Base-by-base conservation (phyloP, 2,113 vertebrate species). In the Tichodroma muraria region DNA sequence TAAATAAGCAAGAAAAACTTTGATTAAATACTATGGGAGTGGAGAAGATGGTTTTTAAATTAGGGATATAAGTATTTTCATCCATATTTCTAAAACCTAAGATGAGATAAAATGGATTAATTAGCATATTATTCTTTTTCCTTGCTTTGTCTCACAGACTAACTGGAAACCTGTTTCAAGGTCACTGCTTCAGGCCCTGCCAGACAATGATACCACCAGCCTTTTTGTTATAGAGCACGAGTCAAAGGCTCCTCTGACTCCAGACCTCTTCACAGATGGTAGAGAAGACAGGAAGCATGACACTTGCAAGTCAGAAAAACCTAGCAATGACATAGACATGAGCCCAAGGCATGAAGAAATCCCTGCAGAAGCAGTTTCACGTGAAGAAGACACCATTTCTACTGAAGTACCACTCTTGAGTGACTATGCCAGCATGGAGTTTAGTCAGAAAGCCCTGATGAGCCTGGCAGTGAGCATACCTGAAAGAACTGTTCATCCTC, bases 351-450 rank as follows among this genome's bases (percentile, higher is more conserved):
- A 45, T 14, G 38, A 94, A 45, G 75, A 90, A 76, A 60, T 56
- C 25, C 25, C 59, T 57, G 60, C 71, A 94, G 45, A 82, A 80
- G 63, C 25, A 49, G 79, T 59, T 53, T 47, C 59, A 72, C 60
- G 18, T 35, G 38, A 91, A n/a, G 85, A 81, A 8, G 31, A 44
- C n/a, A 30, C 57, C 0, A 82, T 84, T 85, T 80, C 71, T 23
- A 84, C 61, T 10, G 60, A 96, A 18, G 53, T 75, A 10, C 81
- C 90, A 31, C 88, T 97, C 59, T 10, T 95, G 15, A 89, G 96
- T 20, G 98, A 97, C 59, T 99, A 99, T 35, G 97, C 98, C 37
- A 98, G 98, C 21, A 96, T 99, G 97, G 98, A 98, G 59, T 79
- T 98, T 87, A 96, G 85, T 45, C 95, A 96, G 54, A 96, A 88